Base-by-base conservation (phyloP, 2,113 vertebrate species). In the Xerus inauris region DNA sequence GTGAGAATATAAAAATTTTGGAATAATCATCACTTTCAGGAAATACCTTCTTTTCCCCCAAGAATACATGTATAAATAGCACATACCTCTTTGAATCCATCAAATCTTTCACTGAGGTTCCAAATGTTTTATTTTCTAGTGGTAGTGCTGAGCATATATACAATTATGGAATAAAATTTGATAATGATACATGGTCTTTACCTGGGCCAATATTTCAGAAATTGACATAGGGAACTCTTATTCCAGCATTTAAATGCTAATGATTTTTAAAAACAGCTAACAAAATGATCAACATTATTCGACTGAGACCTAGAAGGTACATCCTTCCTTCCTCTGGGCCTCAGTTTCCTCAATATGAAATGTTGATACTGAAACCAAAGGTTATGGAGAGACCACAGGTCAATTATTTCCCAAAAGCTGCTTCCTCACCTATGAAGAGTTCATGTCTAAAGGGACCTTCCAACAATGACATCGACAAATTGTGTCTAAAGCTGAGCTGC, bases 1-100 rank as follows among this genome's bases (percentile, higher is more conserved):
- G 1, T 62, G 30, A 76, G 42, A 0, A 6, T 54, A 67, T n/a
- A 14, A 72, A 26, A 72, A 20, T 88, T 79, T 49, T 47, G 3
- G 79, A 19, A 64, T 79, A 84, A 57, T 84, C 32, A n/a, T 6
- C 9, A 16, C 13, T 54, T 79, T 79, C 7, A 22, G 28, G 14
- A 84, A 92, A 26, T 7, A 17, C 19, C 40, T 19, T 6, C 9
- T 49, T 87, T 26, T 3, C 14, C 8, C 51, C 0, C 40, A 24
- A 32, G 16, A 88, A 28, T 40, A 38, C 71, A 32, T 22, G 14
- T 28, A 16, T 24, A 54, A 72, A 47, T 3, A 38, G 1, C 38
- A 32, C 17, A 32, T 0, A 30, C 19, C 19, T 49, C 20, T 22
- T 38, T 81, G 38, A 3, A 5, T 12, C 14, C 45, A 17, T n/a